Percentiles rank a stretch among this genome's conserved stretches.
These are phyloP conservation scores for Nannoperca obscura DNA, from an alignment of 2,797 vertebrate species.

Conservation along the genomic window DNA sequence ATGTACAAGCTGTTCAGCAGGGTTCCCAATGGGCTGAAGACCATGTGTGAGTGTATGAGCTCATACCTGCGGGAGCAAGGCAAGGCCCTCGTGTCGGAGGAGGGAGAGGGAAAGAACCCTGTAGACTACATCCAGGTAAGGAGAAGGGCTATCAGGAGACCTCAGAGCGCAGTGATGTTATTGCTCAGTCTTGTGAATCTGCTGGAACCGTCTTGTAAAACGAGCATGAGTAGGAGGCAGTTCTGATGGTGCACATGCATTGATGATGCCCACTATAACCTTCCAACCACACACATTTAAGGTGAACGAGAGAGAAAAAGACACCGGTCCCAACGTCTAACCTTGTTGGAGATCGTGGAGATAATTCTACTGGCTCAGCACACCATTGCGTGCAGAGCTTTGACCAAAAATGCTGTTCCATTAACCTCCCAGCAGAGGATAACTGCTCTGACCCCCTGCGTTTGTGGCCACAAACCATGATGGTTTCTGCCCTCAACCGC, in stretches of 20 bases:
- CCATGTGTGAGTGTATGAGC: conserved; percentile 99
- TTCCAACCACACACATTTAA: neutral
- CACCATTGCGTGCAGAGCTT: conserved; percentile 1
- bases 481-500: conserved; percentile 16
- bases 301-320: neutral
- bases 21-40: conserved; percentile 97
- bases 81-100: conserved; percentile 96
- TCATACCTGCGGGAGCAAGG: conserved; percentile 96
- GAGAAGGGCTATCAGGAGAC: neutral
- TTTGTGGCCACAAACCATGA: conserved; percentile 29
- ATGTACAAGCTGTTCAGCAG: conserved; percentile 99
- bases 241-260: neutral
- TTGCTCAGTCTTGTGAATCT: neutral
- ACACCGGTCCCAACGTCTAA: neutral
- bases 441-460: neutral
- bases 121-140: conserved; percentile 97
- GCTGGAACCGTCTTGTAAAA: neutral
- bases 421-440: conserved; percentile 20
- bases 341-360: conserved; percentile 10
- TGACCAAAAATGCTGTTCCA: conserved; percentile 32
- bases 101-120: conserved; percentile 97
- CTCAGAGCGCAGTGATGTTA: neutral
- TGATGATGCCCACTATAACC: neutral
- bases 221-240: neutral
- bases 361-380: conserved; percentile 22